phyloP scores from a whole-genome alignment of 2,888 invertebrate species.

The Dolichopus griseipennis region DNA sequence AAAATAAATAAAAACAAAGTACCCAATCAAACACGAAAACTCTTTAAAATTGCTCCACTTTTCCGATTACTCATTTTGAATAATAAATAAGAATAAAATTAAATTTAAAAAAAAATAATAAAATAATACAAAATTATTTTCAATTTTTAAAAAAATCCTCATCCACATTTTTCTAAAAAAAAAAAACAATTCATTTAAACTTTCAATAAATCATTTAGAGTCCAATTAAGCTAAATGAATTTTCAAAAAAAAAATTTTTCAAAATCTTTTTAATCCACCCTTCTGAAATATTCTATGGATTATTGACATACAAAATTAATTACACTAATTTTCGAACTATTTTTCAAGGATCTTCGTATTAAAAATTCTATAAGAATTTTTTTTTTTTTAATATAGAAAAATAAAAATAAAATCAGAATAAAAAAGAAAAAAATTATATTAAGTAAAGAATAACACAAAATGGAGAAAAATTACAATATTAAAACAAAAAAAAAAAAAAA shows the following conservation, averaged over 20 bases:
- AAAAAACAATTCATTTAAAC: background rate
- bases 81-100: too few species aligned
- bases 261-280: background rate
- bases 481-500: background rate
- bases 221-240: background rate
- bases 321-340: constrained; percentile 1
- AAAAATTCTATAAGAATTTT: background rate
- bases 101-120: too few species aligned
- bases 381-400: too few species aligned
- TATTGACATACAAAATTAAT: constrained; percentile 1
- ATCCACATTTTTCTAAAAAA: too few species aligned
- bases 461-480: background rate
- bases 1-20: too few species aligned
- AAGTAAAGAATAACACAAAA: background rate
- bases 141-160: too few species aligned
- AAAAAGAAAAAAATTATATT: too few species aligned
- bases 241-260: background rate
- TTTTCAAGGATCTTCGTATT: background rate
- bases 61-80: too few species aligned
- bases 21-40: too few species aligned
- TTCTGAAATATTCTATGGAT: background rate
- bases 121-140: too few species aligned
- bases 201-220: background rate
- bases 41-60: too few species aligned
- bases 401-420: background rate